phyloP scores from a whole-genome alignment of 1,140 invertebrate genomes.

The Drosophila pseudoananassae region DNA sequence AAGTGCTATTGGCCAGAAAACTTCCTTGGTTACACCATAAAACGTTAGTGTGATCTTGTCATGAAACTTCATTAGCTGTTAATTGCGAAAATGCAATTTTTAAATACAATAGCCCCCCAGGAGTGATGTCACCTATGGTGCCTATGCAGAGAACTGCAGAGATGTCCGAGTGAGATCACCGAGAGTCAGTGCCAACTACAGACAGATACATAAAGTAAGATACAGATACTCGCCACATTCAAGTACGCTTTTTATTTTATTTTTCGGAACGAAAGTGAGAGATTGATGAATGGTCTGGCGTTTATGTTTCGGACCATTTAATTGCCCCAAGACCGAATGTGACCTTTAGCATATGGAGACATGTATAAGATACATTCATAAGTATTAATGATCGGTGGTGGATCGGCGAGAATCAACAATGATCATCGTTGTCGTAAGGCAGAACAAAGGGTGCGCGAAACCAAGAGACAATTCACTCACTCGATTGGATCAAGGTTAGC shows the following conservation, averaged over 20 bases:
- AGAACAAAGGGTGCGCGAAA: slow-evolving; percentile 36
- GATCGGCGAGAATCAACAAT: slow-evolving; percentile 50
- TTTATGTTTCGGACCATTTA: slow-evolving; percentile 53
- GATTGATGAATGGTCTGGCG: slow-evolving; percentile 70
- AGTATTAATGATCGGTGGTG: slow-evolving; percentile 52
- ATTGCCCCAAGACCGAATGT: slow-evolving; percentile 47
- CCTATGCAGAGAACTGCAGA: slow-evolving; percentile 39
- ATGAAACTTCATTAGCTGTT: slow-evolving; percentile 51
- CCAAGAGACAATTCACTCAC: neutral
- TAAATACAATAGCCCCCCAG: slow-evolving; percentile 9
- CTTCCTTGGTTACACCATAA: slow-evolving; percentile 29
- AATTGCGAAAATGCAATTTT: slow-evolving; percentile 33
- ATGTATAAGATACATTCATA: slow-evolving; percentile 22
- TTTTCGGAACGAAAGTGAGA: slow-evolving; percentile 70
- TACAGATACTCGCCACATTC: slow-evolving; percentile 38
- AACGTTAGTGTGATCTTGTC: slow-evolving; percentile 16
- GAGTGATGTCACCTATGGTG: slow-evolving; percentile 54
- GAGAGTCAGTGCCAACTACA: slow-evolving; percentile 40
- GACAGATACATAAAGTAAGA: slow-evolving; percentile 16
- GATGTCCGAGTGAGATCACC: slow-evolving; percentile 55
- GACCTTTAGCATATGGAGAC: slow-evolving; percentile 67
- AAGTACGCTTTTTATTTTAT: slow-evolving; percentile 33
- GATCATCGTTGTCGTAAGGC: slow-evolving; percentile 61
- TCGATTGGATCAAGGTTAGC: slow-evolving; percentile 38
- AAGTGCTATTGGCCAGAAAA: slow-evolving; percentile 8